Conservation (phyloP, 2,113 vertebrate genomes). For the Leucopternis melanops region DNA sequence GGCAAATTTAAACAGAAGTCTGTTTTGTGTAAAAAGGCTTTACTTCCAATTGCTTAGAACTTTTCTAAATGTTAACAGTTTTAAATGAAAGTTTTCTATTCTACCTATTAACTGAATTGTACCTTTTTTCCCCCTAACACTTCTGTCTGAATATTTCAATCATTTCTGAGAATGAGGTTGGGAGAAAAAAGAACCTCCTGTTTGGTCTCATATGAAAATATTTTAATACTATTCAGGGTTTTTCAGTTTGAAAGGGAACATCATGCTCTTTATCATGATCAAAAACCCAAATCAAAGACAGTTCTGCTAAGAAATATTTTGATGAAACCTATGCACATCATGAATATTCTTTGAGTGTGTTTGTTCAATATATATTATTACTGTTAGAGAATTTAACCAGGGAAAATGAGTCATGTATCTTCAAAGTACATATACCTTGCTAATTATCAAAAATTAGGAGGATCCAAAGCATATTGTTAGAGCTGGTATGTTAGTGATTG, state of each 20-base stretch:
- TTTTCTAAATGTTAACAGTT: background rate
- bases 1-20: background rate
- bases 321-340: background rate
- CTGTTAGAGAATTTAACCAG: background rate
- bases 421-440: background rate
- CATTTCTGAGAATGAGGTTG: background rate
- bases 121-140: fast-evolving
- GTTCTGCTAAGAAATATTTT: background rate
- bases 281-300: background rate
- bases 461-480: background rate
- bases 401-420: background rate
- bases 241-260: background rate
- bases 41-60: background rate
- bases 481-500: background rate
- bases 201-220: background rate
- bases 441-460: background rate
- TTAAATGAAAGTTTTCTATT: background rate
- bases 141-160: background rate
- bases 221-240: background rate
- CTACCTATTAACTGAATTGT: background rate
- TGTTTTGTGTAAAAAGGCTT: background rate
- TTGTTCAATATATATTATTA: background rate
- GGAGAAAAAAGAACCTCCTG: background rate
- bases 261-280: background rate
- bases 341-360: background rate